Evolutionary conservation across 2,797 vertebrate species (phyloP).

Genomic region (Acomys russatus): DNA sequence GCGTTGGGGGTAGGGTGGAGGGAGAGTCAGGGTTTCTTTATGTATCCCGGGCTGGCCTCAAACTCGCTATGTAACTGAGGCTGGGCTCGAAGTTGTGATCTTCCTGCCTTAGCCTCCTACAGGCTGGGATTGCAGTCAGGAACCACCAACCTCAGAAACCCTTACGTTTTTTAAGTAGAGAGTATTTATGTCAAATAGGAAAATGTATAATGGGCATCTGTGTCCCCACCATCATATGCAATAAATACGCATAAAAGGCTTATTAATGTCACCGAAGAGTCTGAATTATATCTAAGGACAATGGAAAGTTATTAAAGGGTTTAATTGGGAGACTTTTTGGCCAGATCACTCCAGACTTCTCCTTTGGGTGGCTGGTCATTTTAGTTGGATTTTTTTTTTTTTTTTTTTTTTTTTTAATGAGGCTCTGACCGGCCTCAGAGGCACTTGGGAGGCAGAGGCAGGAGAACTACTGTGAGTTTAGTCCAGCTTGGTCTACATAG

Average conservation of each 20-base stretch:
- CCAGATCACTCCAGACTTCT: background rate
- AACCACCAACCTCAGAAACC: background rate
- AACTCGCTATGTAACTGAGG: background rate
- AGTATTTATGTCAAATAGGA: slow-evolving; percentile 52
- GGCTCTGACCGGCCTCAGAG: background rate
- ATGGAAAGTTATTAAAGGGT: background rate
- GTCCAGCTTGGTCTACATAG: background rate
- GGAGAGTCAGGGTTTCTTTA: too few relatives aligned
- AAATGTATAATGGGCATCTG: background rate
- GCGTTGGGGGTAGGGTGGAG: too few relatives aligned
- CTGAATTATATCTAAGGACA: background rate
- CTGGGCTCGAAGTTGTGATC: background rate
- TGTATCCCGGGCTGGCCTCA: background rate
- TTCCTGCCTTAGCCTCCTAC: background rate
- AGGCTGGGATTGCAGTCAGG: background rate
- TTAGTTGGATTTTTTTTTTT: background rate
- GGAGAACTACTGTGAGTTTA: background rate
- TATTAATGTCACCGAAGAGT: background rate
- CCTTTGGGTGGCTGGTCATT: background rate
- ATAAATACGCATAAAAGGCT: background rate
- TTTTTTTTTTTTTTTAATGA: background rate
- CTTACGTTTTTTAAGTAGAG: background rate
- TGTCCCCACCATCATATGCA: background rate
- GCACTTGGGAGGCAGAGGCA: background rate
- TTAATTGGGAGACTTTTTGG: background rate